phyloP scores from a whole-genome alignment of 2,113 vertebrate genomes.

The Oenanthe oenanthe region DNA sequence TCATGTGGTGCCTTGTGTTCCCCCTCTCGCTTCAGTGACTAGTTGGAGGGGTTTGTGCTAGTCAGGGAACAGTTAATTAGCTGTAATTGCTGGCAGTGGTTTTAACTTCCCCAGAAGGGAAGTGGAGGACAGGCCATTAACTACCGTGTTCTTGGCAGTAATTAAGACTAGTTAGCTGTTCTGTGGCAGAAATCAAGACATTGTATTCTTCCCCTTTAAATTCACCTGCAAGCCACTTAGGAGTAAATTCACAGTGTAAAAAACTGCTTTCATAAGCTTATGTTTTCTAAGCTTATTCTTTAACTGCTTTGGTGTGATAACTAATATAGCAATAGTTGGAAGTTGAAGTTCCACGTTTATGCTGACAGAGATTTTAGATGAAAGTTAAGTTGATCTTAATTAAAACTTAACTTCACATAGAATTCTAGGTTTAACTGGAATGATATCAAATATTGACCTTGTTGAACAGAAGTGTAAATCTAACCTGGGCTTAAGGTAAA shows the following conservation, averaged over 20 bases:
- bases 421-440: neutral
- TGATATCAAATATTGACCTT: neutral
- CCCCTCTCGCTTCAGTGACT: neutral
- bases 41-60: neutral
- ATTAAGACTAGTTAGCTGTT: constrained; percentile 4
- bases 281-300: neutral
- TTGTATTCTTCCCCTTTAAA: neutral
- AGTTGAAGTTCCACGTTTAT: neutral
- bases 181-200: neutral
- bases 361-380: neutral
- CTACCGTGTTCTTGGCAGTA: neutral
- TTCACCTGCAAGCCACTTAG: neutral
- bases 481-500: neutral
- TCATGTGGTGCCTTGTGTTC: neutral
- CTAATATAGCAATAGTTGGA: neutral
- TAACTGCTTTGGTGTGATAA: neutral
- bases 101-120: constrained; percentile 13
- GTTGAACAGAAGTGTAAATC: neutral
- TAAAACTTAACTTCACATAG: neutral
- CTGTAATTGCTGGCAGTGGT: neutral
- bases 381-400: neutral
- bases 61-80: constrained; percentile 4
- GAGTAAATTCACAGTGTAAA: neutral
- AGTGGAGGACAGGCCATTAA: neutral
- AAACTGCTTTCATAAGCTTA: neutral